Evolutionary conservation across 1,140 invertebrate species (phyloP).

Genomic region (Thaumetopoea pityocampa): DNA sequence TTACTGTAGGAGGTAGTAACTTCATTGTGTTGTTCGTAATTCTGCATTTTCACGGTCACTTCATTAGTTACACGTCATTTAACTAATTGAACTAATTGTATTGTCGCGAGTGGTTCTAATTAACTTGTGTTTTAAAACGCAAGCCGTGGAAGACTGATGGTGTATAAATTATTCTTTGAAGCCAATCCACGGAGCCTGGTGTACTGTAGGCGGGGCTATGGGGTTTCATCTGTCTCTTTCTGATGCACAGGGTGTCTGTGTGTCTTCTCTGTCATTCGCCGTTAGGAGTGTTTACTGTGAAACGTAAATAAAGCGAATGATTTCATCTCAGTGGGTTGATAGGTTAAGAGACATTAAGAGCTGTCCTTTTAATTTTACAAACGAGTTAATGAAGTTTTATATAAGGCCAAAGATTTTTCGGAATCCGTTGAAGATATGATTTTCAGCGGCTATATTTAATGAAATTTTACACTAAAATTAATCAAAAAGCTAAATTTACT

Average conservation of each 20-base stretch:
- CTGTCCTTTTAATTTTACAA: slow-evolving; percentile 32
- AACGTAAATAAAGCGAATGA: slow-evolving; percentile 64
- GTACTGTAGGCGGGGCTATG: slow-evolving; percentile 48
- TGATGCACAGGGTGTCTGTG: not conserved
- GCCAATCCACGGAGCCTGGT: slow-evolving; percentile 50
- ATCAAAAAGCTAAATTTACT: too few species aligned
- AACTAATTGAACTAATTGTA: slow-evolving; percentile 31
- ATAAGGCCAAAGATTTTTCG: slow-evolving; percentile 8
- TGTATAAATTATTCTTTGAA: slow-evolving; percentile 42
- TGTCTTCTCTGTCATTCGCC: slow-evolving; percentile 22
- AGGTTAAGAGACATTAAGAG: too few species aligned
- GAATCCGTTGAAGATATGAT: too few species aligned
- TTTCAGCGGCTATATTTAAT: too few species aligned
- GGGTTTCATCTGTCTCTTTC: slow-evolving; percentile 31
- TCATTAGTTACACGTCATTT: slow-evolving; percentile 39
- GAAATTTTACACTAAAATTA: too few species aligned
- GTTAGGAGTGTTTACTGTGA: slow-evolving; percentile 41
- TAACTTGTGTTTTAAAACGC: slow-evolving; percentile 50
- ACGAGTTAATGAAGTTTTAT: slow-evolving; percentile 32
- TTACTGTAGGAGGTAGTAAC: slow-evolving; percentile 52
- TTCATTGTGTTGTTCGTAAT: slow-evolving; percentile 57
- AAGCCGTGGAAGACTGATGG: slow-evolving; percentile 62
- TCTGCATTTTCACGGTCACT: slow-evolving; percentile 48
- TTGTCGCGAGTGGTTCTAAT: slow-evolving; percentile 30
- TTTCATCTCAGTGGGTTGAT: slow-evolving; percentile 60